Conservation (phyloP, 2,797 vertebrate genomes). For the Melanogrammus aeglefinus region DNA sequence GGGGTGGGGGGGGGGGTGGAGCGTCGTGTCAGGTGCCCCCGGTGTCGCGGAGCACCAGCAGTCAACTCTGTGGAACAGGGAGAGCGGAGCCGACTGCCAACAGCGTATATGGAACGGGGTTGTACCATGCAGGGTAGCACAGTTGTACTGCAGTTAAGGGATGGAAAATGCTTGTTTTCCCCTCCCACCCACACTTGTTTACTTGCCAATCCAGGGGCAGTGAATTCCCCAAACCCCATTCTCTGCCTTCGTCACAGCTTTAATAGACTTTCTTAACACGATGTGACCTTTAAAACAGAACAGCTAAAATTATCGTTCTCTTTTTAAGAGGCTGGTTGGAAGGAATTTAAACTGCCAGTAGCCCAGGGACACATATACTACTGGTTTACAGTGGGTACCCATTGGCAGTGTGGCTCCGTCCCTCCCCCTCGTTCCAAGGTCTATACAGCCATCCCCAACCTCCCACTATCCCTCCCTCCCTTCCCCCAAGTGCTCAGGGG, state of each 20-base stretch:
- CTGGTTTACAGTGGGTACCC: conserved; percentile 43
- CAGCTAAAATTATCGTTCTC: not conserved
- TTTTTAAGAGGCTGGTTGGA: not conserved
- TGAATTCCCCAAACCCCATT: not conserved
- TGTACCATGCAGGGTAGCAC: not conserved
- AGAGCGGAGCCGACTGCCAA: conserved; percentile 23
- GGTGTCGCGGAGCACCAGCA: conserved; percentile 81
- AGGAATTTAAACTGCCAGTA: conserved; percentile 7
- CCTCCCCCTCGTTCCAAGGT: not conserved
- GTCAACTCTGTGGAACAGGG: conserved; percentile 66
- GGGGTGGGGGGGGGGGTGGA: too few species aligned
- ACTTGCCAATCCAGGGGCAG: not conserved
- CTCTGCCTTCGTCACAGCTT: not conserved
- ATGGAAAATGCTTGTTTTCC: not conserved
- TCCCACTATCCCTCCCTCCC: too few species aligned
- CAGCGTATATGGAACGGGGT: not conserved
- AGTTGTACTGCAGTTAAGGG: not conserved
- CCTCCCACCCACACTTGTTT: not conserved
- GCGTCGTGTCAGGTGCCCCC: conserved; percentile 25
- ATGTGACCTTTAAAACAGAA: conserved; percentile 2
- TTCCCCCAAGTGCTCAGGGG: not conserved
- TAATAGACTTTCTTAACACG: not conserved
- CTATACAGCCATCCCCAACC: not conserved
- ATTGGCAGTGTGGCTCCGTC: conserved; percentile 19
- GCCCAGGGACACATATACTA: conserved; percentile 35